Evolutionary conservation across 2,113 vertebrate genomes (phyloP).

Genomic region (Scolopax mira): DNA sequence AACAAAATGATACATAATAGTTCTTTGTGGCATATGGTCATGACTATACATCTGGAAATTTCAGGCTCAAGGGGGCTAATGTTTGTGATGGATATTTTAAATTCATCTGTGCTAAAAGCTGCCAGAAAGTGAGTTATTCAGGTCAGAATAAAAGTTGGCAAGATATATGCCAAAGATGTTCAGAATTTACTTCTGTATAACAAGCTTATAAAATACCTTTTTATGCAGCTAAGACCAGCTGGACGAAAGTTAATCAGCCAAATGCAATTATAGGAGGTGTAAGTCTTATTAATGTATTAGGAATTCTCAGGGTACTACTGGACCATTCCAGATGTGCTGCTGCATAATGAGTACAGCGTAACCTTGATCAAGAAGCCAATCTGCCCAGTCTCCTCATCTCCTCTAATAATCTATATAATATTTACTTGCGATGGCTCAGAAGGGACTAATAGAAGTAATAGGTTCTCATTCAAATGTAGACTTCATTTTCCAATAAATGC

Average conservation of each 20-base stretch:
- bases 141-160: slow-evolving; percentile 71
- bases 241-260: slow-evolving; percentile 76
- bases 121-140: slow-evolving; percentile 64
- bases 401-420: slow-evolving; percentile 54
- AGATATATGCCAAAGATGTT: slow-evolving; percentile 67
- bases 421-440: slow-evolving; percentile 28
- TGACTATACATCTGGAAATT: slow-evolving; percentile 70
- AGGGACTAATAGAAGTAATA: slow-evolving; percentile 56
- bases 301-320: slow-evolving; percentile 68
- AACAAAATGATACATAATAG: neutral
- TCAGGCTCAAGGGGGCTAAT: slow-evolving; percentile 67
- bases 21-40: slow-evolving; percentile 63
- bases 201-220: slow-evolving; percentile 71
- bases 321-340: slow-evolving; percentile 67
- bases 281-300: slow-evolving; percentile 73
- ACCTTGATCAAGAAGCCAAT: slow-evolving; percentile 64
- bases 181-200: slow-evolving; percentile 66
- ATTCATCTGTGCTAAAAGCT: slow-evolving; percentile 68
- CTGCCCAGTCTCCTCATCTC: slow-evolving; percentile 7
- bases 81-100: slow-evolving; percentile 69
- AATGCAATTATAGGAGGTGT: slow-evolving; percentile 69
- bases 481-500: slow-evolving; percentile 44
- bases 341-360: slow-evolving; percentile 61
- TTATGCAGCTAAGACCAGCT: slow-evolving; percentile 76
- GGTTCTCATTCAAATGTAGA: slow-evolving; percentile 39